These are phyloP conservation scores for Ptychochromis oligacanthus DNA, from an alignment of 2,113 vertebrate genomes.

Conservation along the genomic window DNA sequence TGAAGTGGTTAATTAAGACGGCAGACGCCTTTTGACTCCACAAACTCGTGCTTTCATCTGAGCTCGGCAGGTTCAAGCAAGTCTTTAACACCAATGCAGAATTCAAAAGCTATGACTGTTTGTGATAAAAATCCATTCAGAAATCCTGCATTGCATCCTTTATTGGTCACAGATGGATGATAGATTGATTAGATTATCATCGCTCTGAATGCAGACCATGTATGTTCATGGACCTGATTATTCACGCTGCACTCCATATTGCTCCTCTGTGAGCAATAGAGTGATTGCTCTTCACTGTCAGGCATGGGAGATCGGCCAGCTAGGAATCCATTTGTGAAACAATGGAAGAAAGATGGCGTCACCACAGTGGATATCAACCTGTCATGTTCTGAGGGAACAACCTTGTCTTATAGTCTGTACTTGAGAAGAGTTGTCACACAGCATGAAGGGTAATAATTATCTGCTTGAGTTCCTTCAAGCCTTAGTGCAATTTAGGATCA, in stretches of 20 bases:
- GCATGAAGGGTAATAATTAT: slow-evolving; percentile 72
- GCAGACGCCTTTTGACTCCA: slow-evolving; percentile 45
- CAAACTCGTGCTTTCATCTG: slow-evolving; percentile 40
- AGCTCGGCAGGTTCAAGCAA: slow-evolving; percentile 58
- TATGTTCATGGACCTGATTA: slow-evolving; percentile 28
- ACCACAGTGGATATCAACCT: slow-evolving; percentile 17
- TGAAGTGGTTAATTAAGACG: slow-evolving; percentile 30
- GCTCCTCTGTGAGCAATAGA: slow-evolving; percentile 20
- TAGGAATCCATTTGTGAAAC: slow-evolving; percentile 24
- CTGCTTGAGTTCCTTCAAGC: slow-evolving; percentile 67
- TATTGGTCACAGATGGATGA: slow-evolving; percentile 15
- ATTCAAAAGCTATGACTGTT: slow-evolving; percentile 10
- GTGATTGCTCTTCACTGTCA: slow-evolving; percentile 39
- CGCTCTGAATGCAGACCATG: slow-evolving; percentile 8
- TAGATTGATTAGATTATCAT: slow-evolving; percentile 42
- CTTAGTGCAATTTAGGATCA: slow-evolving; percentile 64
- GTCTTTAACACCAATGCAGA: slow-evolving; percentile 21
- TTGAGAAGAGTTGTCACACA: slow-evolving; percentile 50
- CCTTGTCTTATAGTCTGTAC: slow-evolving; percentile 36
- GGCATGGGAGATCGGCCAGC: neutral
- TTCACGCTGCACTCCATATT: neutral
- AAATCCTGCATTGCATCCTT: slow-evolving; percentile 13
- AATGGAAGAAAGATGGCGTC: slow-evolving; percentile 31
- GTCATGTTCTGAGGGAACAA: slow-evolving; percentile 28
- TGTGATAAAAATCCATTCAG: slow-evolving; percentile 17